Percentiles rank a stretch among this genome's conserved stretches.
Evolutionary conservation across 2,113 vertebrate genomes (phyloP).

Genomic region (Chroicocephalus ridibundus): DNA sequence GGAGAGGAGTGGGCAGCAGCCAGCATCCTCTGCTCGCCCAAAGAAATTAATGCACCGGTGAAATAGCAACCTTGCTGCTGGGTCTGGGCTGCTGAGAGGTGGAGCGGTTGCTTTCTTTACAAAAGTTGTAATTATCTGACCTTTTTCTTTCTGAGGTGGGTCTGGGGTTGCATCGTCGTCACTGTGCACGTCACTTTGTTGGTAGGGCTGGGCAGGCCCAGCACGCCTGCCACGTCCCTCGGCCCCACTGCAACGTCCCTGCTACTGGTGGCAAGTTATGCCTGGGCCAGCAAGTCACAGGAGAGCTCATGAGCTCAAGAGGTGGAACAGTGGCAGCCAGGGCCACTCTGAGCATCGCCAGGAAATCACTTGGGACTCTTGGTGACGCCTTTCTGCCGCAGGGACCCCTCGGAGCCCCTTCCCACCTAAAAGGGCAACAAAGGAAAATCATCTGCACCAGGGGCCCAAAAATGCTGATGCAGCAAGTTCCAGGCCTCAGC

Average conservation of each 20-base stretch:
- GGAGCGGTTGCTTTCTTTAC: background rate
- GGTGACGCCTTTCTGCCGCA: background rate
- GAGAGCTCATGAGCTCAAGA: background rate
- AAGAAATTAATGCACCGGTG: background rate
- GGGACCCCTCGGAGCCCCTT: background rate
- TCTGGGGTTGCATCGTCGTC: rapidly evolving
- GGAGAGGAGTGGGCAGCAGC: background rate
- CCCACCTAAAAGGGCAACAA: background rate
- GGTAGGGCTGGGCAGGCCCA: background rate
- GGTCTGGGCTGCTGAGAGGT: background rate
- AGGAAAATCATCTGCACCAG: background rate
- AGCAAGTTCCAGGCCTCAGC: conserved; percentile 1
- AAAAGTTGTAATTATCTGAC: background rate
- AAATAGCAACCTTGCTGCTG: background rate
- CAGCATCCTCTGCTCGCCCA: background rate
- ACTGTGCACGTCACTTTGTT: rapidly evolving
- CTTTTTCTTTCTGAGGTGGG: background rate
- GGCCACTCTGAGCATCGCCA: background rate
- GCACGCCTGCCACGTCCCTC: rapidly evolving
- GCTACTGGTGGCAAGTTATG: rapidly evolving
- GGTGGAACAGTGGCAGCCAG: background rate
- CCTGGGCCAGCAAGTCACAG: background rate
- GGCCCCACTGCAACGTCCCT: rapidly evolving
- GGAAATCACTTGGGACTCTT: background rate
- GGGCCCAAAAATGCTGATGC: conserved; percentile 10